Conservation (phyloP, 2,113 vertebrate genomes). For the Tiliqua scincoides region DNA sequence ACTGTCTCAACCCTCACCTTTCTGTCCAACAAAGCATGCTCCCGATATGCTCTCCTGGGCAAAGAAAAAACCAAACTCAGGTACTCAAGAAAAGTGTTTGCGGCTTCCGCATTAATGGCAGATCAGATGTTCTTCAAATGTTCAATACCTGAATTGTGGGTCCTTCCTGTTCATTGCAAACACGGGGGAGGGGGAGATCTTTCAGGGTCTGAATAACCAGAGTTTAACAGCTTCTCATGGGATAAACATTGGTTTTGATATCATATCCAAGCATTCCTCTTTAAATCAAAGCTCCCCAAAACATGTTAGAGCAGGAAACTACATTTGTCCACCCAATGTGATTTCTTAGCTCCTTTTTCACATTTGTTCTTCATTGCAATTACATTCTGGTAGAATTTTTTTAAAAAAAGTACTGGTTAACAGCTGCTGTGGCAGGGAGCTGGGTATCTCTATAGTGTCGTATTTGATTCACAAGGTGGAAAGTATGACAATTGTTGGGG, state of each 20-base stretch:
- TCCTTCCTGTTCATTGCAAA: accelerated
- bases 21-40: conserved; percentile 71
- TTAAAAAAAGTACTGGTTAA: too few relatives aligned
- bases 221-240: accelerated
- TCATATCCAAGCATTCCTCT: accelerated
- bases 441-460: not conserved
- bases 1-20: conserved; percentile 69
- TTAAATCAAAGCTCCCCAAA: not conserved
- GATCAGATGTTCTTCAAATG: not conserved
- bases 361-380: not conserved
- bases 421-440: not conserved
- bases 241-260: accelerated
- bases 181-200: accelerated
- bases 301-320: not conserved
- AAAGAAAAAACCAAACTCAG: conserved; percentile 73
- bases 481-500: not conserved
- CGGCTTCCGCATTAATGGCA: accelerated
- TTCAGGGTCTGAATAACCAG: accelerated
- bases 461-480: not conserved
- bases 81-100: conserved; percentile 34
- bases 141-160: not conserved
- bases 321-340: too few relatives aligned
- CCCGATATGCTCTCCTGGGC: conserved; percentile 62
- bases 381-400: not conserved
- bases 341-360: not conserved